Base-by-base conservation (phyloP, 2,888 invertebrate species). In the Heliconius ethilla region DNA sequence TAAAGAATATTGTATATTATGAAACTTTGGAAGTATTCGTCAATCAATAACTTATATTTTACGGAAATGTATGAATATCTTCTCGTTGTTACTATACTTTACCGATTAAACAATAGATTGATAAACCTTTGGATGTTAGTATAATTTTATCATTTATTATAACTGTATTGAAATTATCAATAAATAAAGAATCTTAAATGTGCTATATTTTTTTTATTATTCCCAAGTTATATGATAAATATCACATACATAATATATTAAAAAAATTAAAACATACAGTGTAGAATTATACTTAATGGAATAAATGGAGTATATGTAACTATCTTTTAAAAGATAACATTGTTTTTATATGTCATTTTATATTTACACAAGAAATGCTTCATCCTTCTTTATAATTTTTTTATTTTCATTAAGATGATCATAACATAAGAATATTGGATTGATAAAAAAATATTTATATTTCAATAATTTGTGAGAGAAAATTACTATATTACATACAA, bases 111-210 rank as follows among this genome's bases (percentile, higher is more conserved):
- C 0, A 11, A 29, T 72, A 59, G 55, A 22, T 72, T 59, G 29
- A 7, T 59, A 63, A 40, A 37, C 25, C 74, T 63, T 74, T 45
- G 63, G 63, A 74, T 74, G 25, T 63, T 63, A 74, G 40, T 63
- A 25, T 40, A 74, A 62, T 63, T 74, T 74, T 74, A 63, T 40
- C 55, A 72, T 74, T 74, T 74, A 74, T 45, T 45, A 45, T 74
- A 63, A 63, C 37, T 74, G 74, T 74, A 74, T 72, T 59, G 37
- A 72, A 72, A 72, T 25, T 59, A 72, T 74, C 40, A 74, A 74
- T 73, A 63, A 74, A 74, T 63, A 63, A 74, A 74, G 45, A 74
- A 63, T 45, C 63, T 63, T 74, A 40, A 40, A 74, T 63, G 63
- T 74, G 63, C 18, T 63, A 10, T 63, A 74, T 37, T 15, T 25